phyloP scores from a whole-genome alignment of 2,888 invertebrate genomes.

The Dasysyrphus albostriatus region DNA sequence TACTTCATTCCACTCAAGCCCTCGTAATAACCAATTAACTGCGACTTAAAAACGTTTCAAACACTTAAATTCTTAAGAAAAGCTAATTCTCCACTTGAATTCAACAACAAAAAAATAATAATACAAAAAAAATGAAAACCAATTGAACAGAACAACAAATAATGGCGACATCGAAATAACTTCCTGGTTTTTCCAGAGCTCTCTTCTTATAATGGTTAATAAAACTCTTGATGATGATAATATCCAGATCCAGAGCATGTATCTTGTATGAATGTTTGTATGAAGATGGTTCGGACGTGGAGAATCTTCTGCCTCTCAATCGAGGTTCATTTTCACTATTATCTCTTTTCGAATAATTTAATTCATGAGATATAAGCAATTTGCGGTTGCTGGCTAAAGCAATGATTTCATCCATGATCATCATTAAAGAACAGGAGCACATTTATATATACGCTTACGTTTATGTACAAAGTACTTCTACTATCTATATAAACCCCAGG shows the following conservation, averaged over 20 bases:
- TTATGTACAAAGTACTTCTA: too few species aligned
- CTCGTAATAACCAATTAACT: conserved; percentile 59
- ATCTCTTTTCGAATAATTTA: conserved; percentile 29
- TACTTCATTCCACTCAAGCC: conserved; percentile 40
- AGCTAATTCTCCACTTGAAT: conserved; percentile 16
- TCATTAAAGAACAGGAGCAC: conserved; percentile 38
- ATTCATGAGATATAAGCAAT: conserved; percentile 30
- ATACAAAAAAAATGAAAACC: neutral
- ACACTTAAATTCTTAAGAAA: conserved; percentile 23
- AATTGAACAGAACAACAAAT: conserved; percentile 20
- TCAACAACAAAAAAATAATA: neutral
- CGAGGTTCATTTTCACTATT: conserved; percentile 20
- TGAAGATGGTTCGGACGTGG: neutral
- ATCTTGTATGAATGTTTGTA: neutral
- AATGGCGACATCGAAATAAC: conserved; percentile 49
- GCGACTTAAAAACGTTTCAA: conserved; percentile 30
- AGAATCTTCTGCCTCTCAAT: neutral
- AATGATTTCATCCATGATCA: conserved; percentile 11
- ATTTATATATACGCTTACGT: neutral
- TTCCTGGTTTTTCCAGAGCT: conserved; percentile 46
- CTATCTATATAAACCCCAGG: neutral
- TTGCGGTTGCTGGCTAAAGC: neutral
- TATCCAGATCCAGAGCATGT: conserved; percentile 26
- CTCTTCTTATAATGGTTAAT: conserved; percentile 18
- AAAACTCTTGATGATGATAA: conserved; percentile 39